phyloP scores from a whole-genome alignment of 2,888 invertebrate species.

The Ochropacha duplaris region DNA sequence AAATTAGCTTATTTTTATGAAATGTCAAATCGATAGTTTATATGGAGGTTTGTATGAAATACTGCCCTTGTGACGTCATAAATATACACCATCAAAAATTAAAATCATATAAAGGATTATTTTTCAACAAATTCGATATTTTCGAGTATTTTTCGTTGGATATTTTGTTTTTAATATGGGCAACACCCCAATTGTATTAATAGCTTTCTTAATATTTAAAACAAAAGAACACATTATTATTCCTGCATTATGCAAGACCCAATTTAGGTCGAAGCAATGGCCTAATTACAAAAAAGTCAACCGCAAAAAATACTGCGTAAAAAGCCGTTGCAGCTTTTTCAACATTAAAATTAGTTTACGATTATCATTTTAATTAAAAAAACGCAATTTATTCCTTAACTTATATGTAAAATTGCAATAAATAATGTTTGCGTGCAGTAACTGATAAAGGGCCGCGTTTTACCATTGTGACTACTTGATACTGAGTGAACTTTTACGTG shows the following conservation, averaged over 20 bases:
- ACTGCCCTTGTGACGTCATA: too few relatives aligned
- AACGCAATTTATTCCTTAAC: not conserved
- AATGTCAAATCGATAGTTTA: too few relatives aligned
- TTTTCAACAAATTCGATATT: too few relatives aligned
- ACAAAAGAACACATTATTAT: too few relatives aligned
- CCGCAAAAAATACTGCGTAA: not conserved
- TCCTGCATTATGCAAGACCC: not conserved
- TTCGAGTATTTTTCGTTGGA: too few relatives aligned
- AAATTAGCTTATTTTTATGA: too few relatives aligned
- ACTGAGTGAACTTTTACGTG: not conserved
- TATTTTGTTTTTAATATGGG: too few relatives aligned
- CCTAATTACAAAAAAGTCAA: not conserved
- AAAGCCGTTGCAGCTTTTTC: conserved; percentile 2
- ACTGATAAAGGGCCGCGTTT: conserved; percentile 28
- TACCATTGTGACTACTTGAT: not conserved
- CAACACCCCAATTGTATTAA: too few relatives aligned
- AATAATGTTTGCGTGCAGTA: conserved; percentile 37
- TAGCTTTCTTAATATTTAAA: too few relatives aligned
- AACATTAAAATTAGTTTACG: not conserved
- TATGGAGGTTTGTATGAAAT: too few relatives aligned
- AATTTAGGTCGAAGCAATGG: not conserved
- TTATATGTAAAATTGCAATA: conserved; percentile 39
- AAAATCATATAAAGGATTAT: too few relatives aligned
- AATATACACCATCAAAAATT: too few relatives aligned
- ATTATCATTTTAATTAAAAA: conserved; percentile 5